These are phyloP conservation scores for Metopia argyrocephala DNA, from an alignment of 2,888 invertebrate genomes.

Conservation along the genomic window DNA sequence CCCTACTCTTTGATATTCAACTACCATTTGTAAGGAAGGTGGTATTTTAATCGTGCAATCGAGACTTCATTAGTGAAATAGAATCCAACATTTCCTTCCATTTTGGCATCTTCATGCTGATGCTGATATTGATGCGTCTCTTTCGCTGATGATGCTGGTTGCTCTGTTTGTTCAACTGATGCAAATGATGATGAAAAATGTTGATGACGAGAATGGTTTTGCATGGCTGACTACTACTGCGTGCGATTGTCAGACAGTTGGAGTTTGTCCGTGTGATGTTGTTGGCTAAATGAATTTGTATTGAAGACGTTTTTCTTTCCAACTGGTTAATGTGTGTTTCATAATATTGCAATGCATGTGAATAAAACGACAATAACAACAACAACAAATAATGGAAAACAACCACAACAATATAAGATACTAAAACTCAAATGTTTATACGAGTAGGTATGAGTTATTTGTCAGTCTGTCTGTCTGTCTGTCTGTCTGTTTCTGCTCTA, in stretches of 20 bases:
- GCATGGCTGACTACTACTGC: slow-evolving; percentile 29
- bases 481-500: not conserved
- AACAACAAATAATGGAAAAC: not conserved
- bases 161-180: not conserved
- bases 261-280: not conserved
- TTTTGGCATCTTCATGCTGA: slow-evolving; percentile 58
- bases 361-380: slow-evolving; percentile 16
- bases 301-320: slow-evolving; percentile 69
- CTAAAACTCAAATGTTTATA: not conserved
- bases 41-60: slow-evolving; percentile 64
- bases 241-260: no score
- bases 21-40: slow-evolving; percentile 22
- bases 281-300: slow-evolving; percentile 65
- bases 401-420: not conserved
- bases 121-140: slow-evolving; percentile 23
- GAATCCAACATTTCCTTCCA: slow-evolving; percentile 59
- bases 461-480: slow-evolving; percentile 15
- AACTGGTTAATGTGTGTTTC: slow-evolving; percentile 52
- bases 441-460: no score
- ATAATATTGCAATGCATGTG: slow-evolving; percentile 20
- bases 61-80: slow-evolving; percentile 66
- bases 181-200: slow-evolving; percentile 24
- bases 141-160: slow-evolving; percentile 22
- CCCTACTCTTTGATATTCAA: not conserved
- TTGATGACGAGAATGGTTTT: slow-evolving; percentile 36